These are phyloP conservation scores for Alouatta palliata DNA, from an alignment of 2,113 vertebrate genomes.

Conservation along the genomic window DNA sequence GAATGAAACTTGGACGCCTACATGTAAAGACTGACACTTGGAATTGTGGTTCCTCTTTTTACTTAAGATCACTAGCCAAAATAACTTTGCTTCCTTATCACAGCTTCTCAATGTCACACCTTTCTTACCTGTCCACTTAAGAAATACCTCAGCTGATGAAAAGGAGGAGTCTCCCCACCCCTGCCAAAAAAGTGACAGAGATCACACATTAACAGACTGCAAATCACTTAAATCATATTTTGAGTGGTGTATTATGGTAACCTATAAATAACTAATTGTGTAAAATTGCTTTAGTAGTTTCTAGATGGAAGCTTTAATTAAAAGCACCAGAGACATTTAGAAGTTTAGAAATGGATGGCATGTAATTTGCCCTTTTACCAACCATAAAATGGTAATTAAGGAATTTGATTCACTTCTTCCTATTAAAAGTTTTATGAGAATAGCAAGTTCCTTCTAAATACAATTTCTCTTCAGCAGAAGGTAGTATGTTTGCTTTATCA, in stretches of 20 bases:
- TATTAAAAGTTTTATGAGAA: constrained; percentile 88
- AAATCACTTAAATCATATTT: constrained; percentile 86
- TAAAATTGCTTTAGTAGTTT: constrained; percentile 87
- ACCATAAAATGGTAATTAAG: constrained; percentile 88
- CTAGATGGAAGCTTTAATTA: constrained; percentile 88
- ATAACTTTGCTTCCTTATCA: constrained; percentile 50
- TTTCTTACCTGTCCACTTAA: constrained; percentile 52
- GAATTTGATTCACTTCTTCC: constrained; percentile 87
- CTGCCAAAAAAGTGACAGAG: constrained; percentile 74
- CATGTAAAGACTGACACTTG: neutral
- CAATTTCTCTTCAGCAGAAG: constrained; percentile 82
- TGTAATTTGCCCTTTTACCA: constrained; percentile 88
- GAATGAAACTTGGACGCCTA: neutral
- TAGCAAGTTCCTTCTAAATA: constrained; percentile 82
- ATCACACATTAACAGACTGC: constrained; percentile 82
- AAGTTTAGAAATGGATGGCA: constrained; percentile 87
- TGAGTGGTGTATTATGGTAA: constrained; percentile 85
- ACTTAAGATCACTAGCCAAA: constrained; percentile 45
- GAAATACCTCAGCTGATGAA: constrained; percentile 60
- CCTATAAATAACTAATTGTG: constrained; percentile 89
- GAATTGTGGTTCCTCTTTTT: constrained; percentile 32
- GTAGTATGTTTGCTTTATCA: constrained; percentile 78
- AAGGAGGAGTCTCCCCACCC: constrained; percentile 16
- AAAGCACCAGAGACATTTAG: constrained; percentile 86
- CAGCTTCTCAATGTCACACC: neutral